These are phyloP conservation scores for Zoanthus solanderi DNA, from an alignment of 92 coral and sea anemone genomes.

Conservation along the genomic window DNA sequence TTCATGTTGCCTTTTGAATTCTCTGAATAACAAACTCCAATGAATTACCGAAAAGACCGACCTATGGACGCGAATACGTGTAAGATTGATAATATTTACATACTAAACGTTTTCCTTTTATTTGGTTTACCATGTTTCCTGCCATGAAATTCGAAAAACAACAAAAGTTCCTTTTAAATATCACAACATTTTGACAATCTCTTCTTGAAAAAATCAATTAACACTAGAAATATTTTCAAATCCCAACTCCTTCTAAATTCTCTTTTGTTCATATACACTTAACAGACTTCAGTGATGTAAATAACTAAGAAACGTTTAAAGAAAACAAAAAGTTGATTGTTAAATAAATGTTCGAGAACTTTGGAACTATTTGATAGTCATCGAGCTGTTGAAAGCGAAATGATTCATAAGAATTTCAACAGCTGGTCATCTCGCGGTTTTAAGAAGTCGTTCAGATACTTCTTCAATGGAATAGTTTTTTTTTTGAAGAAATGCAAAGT, in stretches of 20 bases:
- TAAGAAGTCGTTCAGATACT: conserved; percentile 24
- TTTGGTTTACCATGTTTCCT: neutral
- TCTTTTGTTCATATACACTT: conserved; percentile 30
- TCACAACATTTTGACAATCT: conserved; percentile 46
- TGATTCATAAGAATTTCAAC: conserved; percentile 40
- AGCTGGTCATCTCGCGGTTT: conserved; percentile 49
- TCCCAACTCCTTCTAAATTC: neutral
- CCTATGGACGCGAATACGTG: neutral
- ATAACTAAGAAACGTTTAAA: conserved; percentile 1
- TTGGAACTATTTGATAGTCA: conserved; percentile 22
- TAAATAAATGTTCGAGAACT: conserved; percentile 33
- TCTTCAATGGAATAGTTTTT: conserved; percentile 32
- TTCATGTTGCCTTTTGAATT: conserved; percentile 28
- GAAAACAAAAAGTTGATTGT: conserved; percentile 19
- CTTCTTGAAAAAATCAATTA: conserved; percentile 53
- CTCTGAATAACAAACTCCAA: conserved; percentile 19
- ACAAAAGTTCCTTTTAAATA: conserved; percentile 27
- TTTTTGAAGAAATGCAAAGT: neutral
- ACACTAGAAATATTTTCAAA: conserved; percentile 23
- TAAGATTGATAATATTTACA: conserved; percentile 8
- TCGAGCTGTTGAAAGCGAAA: conserved; percentile 32
- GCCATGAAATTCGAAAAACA: neutral
- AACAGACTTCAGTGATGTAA: conserved; percentile 24
- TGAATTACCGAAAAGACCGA: conserved; percentile 3
- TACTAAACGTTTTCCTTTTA: conserved; percentile 11